A percentile compares a stretch with the other conserved stretches of the same genome.
phyloP scores from a whole-genome alignment of 2,797 vertebrate species.

The Apogon talboti region DNA sequence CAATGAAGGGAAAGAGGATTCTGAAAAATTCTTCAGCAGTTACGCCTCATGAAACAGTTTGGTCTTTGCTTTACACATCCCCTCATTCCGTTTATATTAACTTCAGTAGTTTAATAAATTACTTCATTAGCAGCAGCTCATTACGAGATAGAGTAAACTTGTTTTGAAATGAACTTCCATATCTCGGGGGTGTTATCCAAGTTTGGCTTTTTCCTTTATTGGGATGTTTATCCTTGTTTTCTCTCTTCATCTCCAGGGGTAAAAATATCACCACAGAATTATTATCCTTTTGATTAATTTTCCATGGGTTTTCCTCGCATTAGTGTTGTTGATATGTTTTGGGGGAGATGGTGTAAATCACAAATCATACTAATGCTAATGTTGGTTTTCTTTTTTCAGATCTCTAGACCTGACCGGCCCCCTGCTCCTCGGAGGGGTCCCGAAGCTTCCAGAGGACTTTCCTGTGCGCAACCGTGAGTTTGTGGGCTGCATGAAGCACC shows the following conservation, averaged over 20 bases:
- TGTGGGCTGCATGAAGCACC: slow-evolving; percentile 93
- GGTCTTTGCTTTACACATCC: not conserved
- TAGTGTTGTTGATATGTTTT: slow-evolving; percentile 32
- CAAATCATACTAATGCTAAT: slow-evolving; percentile 17
- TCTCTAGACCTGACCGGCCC: slow-evolving; percentile 95
- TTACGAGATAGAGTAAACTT: slow-evolving; percentile 51
- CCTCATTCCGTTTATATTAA: slow-evolving; percentile 28
- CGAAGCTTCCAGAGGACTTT: slow-evolving; percentile 93
- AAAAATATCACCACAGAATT: slow-evolving; percentile 38
- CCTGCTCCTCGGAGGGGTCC: slow-evolving; percentile 91
- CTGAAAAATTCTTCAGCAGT: not conserved
- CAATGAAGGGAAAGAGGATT: not conserved
- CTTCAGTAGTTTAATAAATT: slow-evolving; percentile 34
- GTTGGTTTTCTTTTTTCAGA: slow-evolving; percentile 72
- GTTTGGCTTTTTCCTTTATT: slow-evolving; percentile 32
- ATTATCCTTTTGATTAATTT: slow-evolving; percentile 56
- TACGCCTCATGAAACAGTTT: slow-evolving; percentile 5
- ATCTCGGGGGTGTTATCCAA: slow-evolving; percentile 41
- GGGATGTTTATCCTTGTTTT: slow-evolving; percentile 44
- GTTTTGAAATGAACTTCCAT: slow-evolving; percentile 54
- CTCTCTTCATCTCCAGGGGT: slow-evolving; percentile 39
- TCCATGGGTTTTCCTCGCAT: slow-evolving; percentile 39
- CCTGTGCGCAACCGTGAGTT: slow-evolving; percentile 91
- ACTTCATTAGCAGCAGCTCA: slow-evolving; percentile 31
- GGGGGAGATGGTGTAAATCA: slow-evolving; percentile 17